Evolutionary conservation across 2,888 invertebrate species (phyloP).

Genomic region (Drosophila subquinaria): DNA sequence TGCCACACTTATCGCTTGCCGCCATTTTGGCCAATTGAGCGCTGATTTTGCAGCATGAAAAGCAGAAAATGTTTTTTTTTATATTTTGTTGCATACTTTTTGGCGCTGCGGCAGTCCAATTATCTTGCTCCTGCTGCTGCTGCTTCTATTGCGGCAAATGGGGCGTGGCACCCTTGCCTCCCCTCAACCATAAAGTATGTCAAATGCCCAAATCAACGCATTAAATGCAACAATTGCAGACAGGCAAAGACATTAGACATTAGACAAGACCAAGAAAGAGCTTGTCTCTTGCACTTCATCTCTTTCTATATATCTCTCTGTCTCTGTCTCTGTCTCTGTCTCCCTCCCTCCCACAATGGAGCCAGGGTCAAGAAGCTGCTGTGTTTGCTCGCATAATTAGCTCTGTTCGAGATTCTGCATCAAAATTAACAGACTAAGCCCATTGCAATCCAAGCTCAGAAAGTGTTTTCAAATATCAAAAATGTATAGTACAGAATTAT

Average conservation of each 20-base stretch:
- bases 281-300: neutral
- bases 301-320: neutral
- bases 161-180: constrained; percentile 8
- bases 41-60: constrained; percentile 27
- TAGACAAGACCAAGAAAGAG: constrained; percentile 18
- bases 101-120: constrained; percentile 31
- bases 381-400: constrained; percentile 1
- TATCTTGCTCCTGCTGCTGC: constrained; percentile 3
- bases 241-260: constrained; percentile 25
- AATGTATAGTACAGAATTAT: too few relatives aligned
- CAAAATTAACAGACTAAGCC: neutral
- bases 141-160: constrained; percentile 1
- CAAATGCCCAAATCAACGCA: constrained; percentile 50
- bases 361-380: neutral
- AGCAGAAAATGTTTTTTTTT: neutral
- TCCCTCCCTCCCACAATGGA: constrained; percentile 39
- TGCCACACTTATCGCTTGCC: neutral
- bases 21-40: constrained; percentile 23
- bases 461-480: too few relatives aligned
- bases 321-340: neutral
- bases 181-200: constrained; percentile 8
- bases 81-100: constrained; percentile 24
- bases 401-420: neutral
- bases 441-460: neutral
- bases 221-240: constrained; percentile 20